Evolutionary conservation across 2,797 vertebrate species (phyloP).

Genomic region (Catharus ustulatus): DNA sequence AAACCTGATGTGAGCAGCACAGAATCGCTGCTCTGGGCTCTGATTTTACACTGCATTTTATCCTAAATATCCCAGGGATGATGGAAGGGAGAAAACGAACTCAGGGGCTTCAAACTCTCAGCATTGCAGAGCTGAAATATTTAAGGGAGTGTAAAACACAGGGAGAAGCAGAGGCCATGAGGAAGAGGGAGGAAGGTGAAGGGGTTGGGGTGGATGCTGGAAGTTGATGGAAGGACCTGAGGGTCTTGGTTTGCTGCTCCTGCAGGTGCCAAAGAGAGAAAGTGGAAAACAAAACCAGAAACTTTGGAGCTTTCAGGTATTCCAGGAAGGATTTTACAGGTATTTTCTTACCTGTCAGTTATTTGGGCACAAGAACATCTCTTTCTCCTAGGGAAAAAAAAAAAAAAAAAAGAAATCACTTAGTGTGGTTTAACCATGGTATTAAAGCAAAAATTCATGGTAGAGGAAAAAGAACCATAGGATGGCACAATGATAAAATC

Average conservation of each 20-base stretch:
- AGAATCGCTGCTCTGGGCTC: neutral
- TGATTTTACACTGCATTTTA: neutral
- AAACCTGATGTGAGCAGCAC: neutral
- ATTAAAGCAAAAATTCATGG: neutral
- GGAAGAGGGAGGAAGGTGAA: too few species aligned
- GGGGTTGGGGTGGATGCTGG: neutral
- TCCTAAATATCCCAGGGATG: neutral
- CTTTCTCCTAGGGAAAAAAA: neutral
- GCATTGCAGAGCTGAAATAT: neutral
- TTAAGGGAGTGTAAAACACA: neutral
- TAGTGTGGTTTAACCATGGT: neutral
- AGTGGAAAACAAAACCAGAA: neutral
- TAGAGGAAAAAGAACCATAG: fast-evolving
- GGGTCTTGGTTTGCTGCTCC: neutral
- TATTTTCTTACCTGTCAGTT: neutral
- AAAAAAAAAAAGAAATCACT: neutral
- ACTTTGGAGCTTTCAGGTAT: neutral
- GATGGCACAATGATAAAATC: neutral
- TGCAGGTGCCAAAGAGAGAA: too few species aligned
- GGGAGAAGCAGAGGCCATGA: neutral
- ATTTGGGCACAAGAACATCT: neutral
- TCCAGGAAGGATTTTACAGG: neutral
- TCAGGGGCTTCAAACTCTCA: fast-evolving
- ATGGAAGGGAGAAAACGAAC: neutral
- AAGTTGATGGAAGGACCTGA: neutral